Conservation (phyloP, 1,140 invertebrate species). For the Anagrus nilaparvatae region DNA sequence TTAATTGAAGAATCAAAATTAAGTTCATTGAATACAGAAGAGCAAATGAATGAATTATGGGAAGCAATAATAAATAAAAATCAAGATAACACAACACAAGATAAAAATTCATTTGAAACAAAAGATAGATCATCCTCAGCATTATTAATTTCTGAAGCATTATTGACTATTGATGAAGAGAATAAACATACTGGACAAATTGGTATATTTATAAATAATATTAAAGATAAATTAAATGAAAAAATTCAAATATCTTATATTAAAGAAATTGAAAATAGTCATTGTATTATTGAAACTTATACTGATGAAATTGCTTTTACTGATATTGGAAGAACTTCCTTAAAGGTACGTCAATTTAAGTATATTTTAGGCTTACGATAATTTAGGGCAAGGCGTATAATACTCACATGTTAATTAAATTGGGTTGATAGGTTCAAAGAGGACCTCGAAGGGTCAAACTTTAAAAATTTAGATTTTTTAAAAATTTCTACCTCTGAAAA, state of each 20-base stretch:
- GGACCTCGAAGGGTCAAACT: no score
- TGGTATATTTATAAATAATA: no score
- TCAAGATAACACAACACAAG: conserved; percentile 3
- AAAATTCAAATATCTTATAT: no score
- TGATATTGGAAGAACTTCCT: conserved; percentile 32
- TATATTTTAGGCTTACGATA: no score
- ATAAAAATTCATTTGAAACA: conserved; percentile 22
- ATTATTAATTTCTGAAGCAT: conserved; percentile 56
- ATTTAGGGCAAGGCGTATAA: no score
- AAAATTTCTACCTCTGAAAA: no score
- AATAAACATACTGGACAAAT: conserved; percentile 63
- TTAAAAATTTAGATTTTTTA: no score
- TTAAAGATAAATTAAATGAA: conserved; percentile 10
- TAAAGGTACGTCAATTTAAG: conserved; percentile 30
- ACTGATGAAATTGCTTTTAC: conserved; percentile 39
- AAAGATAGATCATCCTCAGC: conserved; percentile 23
- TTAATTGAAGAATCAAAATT: no score
- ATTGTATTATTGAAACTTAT: conserved; percentile 31
- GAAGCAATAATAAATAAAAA: conserved; percentile 3
- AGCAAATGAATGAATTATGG: conserved; percentile 13
- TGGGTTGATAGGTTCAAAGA: no score
- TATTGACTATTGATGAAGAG: conserved; percentile 68
- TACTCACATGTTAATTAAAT: no score
- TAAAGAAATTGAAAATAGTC: conserved; percentile 22
- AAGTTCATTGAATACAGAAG: no score